Evolutionary conservation across 2,797 vertebrate genomes (phyloP).

Genomic region (Pipistrellus pygmaeus): DNA sequence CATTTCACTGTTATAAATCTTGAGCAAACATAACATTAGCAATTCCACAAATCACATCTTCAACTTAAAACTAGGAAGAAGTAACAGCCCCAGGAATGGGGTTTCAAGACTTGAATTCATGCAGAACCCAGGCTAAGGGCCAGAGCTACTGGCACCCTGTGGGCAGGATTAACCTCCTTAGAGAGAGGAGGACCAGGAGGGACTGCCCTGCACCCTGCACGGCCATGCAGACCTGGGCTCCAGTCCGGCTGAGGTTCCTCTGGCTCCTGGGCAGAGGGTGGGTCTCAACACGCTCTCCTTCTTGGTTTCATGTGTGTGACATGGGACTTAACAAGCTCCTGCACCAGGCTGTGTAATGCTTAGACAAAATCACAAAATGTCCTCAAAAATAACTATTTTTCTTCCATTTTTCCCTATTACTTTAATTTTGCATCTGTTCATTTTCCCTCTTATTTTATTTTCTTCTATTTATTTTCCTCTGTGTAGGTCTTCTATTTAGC

Average conservation of each 20-base stretch:
- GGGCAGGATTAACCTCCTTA: background rate
- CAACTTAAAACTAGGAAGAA: background rate
- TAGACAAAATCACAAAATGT: background rate
- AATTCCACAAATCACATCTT: background rate
- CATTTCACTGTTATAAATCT: background rate
- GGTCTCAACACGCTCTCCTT: background rate
- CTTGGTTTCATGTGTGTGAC: background rate
- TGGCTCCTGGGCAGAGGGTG: background rate
- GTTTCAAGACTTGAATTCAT: background rate
- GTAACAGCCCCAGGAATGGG: background rate
- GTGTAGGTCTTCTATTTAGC: background rate
- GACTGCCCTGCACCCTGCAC: background rate
- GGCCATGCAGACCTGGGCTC: background rate
- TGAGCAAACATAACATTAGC: background rate
- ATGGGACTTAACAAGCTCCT: background rate
- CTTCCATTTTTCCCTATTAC: background rate
- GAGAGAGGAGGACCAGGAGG: background rate
- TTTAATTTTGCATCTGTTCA: background rate
- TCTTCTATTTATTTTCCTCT: conserved; percentile 60
- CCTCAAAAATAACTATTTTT: background rate
- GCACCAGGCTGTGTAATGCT: background rate
- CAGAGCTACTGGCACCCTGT: background rate
- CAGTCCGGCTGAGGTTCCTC: background rate
- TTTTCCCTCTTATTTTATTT: conserved; percentile 31
- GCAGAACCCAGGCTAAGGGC: background rate